Evolutionary conservation across 2,113 vertebrate species (phyloP).

Genomic region (Semnopithecus entellus): DNA sequence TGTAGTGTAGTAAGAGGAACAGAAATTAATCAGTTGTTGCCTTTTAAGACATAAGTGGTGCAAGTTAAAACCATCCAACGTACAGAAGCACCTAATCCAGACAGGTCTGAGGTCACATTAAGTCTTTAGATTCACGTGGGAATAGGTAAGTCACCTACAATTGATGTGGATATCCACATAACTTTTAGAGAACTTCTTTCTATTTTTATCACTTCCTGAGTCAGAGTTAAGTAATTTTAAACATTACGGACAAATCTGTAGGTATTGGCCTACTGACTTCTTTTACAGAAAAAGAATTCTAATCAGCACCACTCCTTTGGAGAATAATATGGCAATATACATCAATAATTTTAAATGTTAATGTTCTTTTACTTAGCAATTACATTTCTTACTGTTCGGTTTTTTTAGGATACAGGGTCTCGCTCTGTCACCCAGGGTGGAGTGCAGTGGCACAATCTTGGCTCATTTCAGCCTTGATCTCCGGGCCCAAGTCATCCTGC

Average conservation of each 20-base stretch:
- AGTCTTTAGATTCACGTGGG: background rate
- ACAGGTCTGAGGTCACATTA: background rate
- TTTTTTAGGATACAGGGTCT: no score
- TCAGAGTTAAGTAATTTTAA: slow-evolving; percentile 13
- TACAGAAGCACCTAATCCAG: background rate
- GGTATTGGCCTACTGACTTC: background rate
- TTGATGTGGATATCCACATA: background rate
- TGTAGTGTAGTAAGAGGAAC: background rate
- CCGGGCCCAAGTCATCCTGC: no score
- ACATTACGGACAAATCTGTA: background rate
- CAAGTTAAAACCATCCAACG: background rate
- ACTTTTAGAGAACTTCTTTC: background rate
- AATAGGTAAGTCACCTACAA: background rate
- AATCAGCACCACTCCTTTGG: background rate
- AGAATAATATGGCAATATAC: background rate
- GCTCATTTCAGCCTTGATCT: no score
- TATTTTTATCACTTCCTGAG: background rate
- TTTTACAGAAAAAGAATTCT: background rate
- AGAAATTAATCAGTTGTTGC: background rate
- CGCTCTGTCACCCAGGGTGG: no score
- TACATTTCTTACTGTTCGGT: background rate
- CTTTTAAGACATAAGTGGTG: background rate
- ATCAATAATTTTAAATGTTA: background rate
- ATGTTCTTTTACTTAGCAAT: background rate
- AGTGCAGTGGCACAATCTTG: no score